Conservation (phyloP, 1,140 invertebrate genomes). For the Zaprionus gabonicus region DNA sequence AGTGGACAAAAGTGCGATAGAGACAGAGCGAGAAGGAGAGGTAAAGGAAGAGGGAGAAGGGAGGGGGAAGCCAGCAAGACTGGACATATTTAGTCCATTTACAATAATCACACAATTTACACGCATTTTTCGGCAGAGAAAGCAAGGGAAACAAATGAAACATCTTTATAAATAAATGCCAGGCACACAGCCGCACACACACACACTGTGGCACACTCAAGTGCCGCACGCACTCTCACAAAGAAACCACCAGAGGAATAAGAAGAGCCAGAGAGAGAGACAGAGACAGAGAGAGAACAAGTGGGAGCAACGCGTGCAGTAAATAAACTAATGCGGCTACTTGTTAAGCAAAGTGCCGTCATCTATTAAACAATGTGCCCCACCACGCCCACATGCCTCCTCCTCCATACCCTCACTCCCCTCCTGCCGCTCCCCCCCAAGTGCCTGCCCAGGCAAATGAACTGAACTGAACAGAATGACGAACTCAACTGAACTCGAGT, state of each 20-base stretch:
- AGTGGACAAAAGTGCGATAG: not conserved
- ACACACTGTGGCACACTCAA: slow-evolving; percentile 7
- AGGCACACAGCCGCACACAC: slow-evolving; percentile 28
- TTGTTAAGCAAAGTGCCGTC: slow-evolving; percentile 81
- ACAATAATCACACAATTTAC: slow-evolving; percentile 82
- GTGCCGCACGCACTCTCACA: not conserved
- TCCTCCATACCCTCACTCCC: not conserved
- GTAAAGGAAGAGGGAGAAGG: too few relatives aligned
- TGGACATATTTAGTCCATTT: slow-evolving; percentile 60
- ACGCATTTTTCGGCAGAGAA: slow-evolving; percentile 62
- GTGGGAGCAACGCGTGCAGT: slow-evolving; percentile 51
- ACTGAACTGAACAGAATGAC: slow-evolving; percentile 66
- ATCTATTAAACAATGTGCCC: slow-evolving; percentile 77
- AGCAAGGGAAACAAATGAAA: slow-evolving; percentile 45
- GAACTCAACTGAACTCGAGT: slow-evolving; percentile 53
- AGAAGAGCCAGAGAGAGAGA: not conserved
- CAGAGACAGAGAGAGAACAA: not conserved
- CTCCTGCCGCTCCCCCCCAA: not conserved
- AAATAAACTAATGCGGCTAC: slow-evolving; percentile 80
- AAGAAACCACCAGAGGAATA: slow-evolving; percentile 12
- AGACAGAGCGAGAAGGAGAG: not conserved
- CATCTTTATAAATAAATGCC: slow-evolving; percentile 72
- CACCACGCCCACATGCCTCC: not conserved
- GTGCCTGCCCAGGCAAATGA: slow-evolving; percentile 54
- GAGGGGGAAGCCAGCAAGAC: not conserved